Evolutionary conservation across 2,888 invertebrate species (phyloP), one percentile per base, ranked within the genome.

Genomic region (Oscheius onirici): DNA sequence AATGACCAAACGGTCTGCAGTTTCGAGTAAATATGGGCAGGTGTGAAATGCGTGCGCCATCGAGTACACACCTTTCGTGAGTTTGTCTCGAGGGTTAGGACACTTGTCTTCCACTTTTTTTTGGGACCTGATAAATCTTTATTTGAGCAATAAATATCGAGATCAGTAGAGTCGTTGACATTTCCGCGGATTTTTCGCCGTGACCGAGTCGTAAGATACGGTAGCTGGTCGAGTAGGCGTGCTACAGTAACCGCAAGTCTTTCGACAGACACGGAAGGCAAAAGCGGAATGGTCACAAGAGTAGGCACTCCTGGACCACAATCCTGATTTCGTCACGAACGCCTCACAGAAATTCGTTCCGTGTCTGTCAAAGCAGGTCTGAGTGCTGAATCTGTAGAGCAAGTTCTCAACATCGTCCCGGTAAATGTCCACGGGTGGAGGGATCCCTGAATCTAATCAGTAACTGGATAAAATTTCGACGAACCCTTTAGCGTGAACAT

Each of bases 201-300:
- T 51, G 17, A 51, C 66, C 1, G 77, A 78, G 61, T 83, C 78
- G 66, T 83, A 83, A 60, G 70, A 34, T 11, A 83, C 81, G 8
- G 80, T 81, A 0, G 81, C 77, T 13, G 71, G 66, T 54, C 72
- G 71, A 49, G 73, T 80, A 26, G 40, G 44, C 34, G 68, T 17
- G 52, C 76, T 71, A 51, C 84, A 84, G 61, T 78, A 84, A 57
- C 84, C 84, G 55, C 84, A 84, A 1, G 80, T 81, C 63, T 81
- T 83, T 66, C 81, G 58, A 63, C 84, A 84, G 17, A 84, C 80
- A 34, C 66, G 43, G 70, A 84, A 84, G 1, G 84, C 84, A 26
- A 84, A 77, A 44, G 82, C 81, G 6, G 83, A 81, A 28, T 81
- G 79, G 11, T 81, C 75, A 26, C 83, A 83, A 40, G 79, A 78